These are phyloP conservation scores for Anguilla japonica DNA, from an alignment of 2,113 vertebrate genomes.

Conservation along the genomic window DNA sequence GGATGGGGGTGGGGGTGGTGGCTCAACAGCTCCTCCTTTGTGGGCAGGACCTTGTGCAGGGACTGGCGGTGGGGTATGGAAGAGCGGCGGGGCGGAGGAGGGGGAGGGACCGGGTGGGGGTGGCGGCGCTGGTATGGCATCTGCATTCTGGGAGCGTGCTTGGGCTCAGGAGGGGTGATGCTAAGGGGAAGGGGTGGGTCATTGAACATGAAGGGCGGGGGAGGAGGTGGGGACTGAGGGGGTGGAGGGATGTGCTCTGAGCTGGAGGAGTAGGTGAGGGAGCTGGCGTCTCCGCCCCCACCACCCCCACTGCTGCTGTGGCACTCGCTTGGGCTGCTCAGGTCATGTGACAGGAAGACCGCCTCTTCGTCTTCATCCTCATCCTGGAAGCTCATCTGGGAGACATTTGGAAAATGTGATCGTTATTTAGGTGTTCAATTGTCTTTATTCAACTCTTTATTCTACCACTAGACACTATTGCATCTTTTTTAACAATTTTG, in stretches of 20 bases:
- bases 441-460: not conserved
- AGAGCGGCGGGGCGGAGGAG: slow-evolving; percentile 72
- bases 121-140: slow-evolving; percentile 69
- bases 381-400: slow-evolving; percentile 91
- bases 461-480: no score
- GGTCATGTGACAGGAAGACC: slow-evolving; percentile 81
- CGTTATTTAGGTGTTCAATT: not conserved
- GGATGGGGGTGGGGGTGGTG: slow-evolving; percentile 38
- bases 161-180: slow-evolving; percentile 51
- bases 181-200: slow-evolving; percentile 64
- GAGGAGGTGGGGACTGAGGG: slow-evolving; percentile 81
- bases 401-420: slow-evolving; percentile 59
- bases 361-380: slow-evolving; percentile 79
- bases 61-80: slow-evolving; percentile 69
- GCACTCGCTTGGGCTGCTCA: slow-evolving; percentile 88
- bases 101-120: slow-evolving; percentile 72
- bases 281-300: slow-evolving; percentile 76
- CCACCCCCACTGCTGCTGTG: slow-evolving; percentile 85
- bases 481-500: no score
- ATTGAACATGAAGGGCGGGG: slow-evolving; percentile 81
- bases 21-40: slow-evolving; percentile 64
- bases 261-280: slow-evolving; percentile 91
- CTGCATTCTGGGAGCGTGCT: slow-evolving; percentile 61
- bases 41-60: slow-evolving; percentile 68
- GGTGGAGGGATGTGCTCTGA: slow-evolving; percentile 90